Percentiles rank a stretch among this genome's conserved stretches.
phyloP scores from a whole-genome alignment of 2,113 vertebrate genomes.

The Elephantulus edwardii region DNA sequence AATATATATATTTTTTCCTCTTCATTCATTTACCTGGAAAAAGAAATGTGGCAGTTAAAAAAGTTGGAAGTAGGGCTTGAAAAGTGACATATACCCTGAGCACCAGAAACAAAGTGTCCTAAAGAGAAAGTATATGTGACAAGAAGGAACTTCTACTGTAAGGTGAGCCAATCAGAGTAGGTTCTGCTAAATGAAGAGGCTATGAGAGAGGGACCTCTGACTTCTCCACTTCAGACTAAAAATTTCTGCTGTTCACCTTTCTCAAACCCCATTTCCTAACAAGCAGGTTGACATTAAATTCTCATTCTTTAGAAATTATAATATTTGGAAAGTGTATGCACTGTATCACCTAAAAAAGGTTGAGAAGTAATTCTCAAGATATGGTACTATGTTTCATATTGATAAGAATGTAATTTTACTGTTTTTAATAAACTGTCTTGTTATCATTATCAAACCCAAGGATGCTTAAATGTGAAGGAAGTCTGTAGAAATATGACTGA shows the following conservation, averaged over 20 bases:
- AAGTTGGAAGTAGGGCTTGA: background rate
- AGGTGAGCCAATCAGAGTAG: conserved; percentile 25
- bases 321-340: conserved; percentile 30
- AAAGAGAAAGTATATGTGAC: conserved; percentile 11
- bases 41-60: background rate
- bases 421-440: conserved; percentile 43
- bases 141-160: background rate
- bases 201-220: background rate
- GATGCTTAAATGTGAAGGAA: background rate
- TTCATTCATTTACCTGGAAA: background rate
- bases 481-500: background rate
- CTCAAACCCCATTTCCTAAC: conserved; percentile 48
- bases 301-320: conserved; percentile 53
- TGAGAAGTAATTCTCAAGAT: background rate
- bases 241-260: conserved; percentile 50
- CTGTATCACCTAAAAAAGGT: background rate
- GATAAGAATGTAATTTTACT: background rate
- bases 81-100: background rate
- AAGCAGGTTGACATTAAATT: conserved; percentile 65
- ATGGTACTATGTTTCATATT: background rate
- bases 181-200: conserved; percentile 41
- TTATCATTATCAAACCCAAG: background rate
- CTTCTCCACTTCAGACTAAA: conserved; percentile 49
- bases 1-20: background rate
- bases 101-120: background rate